A percentile compares a stretch with the other conserved stretches of the same genome.
Conservation (phyloP, 2,113 vertebrate species). For the Xenopus borealis region DNA sequence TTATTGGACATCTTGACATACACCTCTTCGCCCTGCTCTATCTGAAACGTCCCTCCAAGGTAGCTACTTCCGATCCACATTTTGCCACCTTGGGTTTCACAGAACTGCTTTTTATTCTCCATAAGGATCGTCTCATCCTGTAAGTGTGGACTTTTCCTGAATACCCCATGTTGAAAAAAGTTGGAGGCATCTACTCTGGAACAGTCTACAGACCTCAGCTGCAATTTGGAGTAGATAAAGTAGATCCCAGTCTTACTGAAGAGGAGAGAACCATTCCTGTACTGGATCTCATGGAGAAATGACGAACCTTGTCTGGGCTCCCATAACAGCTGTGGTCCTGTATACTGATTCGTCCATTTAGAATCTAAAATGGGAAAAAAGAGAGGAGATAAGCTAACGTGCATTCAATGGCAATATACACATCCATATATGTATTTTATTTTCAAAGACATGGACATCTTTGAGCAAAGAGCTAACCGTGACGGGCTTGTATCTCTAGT, state of each 20-base stretch:
- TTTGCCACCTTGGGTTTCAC: neutral
- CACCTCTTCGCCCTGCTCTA: constrained; percentile 62
- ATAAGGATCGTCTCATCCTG: constrained; percentile 55
- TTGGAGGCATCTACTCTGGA: neutral
- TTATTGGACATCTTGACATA: constrained; percentile 61
- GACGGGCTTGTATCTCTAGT: too few species aligned
- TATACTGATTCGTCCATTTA: constrained; percentile 32
- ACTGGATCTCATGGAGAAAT: constrained; percentile 61
- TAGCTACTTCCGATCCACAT: constrained; percentile 65
- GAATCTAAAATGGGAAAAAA: neutral
- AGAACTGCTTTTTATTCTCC: constrained; percentile 48
- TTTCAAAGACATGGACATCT: too few species aligned
- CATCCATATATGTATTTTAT: too few species aligned
- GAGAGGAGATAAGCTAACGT: neutral
- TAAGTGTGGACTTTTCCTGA: constrained; percentile 52
- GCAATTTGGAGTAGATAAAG: constrained; percentile 77
- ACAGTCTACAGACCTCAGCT: constrained; percentile 45
- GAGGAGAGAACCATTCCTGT: constrained; percentile 58
- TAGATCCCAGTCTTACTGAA: constrained; percentile 67
- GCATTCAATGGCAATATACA: too few species aligned
- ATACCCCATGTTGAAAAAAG: constrained; percentile 50
- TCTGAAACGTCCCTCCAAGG: constrained; percentile 69
- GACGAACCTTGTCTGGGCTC: constrained; percentile 48
- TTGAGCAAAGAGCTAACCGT: too few species aligned
- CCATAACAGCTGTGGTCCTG: constrained; percentile 61